phyloP scores from a whole-genome alignment of 2,888 invertebrate species.

The Microchrysa polita region DNA sequence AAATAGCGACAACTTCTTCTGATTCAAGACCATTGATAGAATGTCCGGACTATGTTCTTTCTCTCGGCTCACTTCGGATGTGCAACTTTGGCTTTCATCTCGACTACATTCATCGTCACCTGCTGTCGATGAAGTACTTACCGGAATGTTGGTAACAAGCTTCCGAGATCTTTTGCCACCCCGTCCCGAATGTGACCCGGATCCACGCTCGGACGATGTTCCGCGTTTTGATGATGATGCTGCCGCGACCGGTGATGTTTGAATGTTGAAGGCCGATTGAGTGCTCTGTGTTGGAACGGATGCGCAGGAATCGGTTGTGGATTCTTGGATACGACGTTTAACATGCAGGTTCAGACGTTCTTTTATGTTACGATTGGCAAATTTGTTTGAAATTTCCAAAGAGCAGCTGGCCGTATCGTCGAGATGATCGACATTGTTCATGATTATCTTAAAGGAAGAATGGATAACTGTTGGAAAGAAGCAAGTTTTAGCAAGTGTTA shows the following conservation, averaged over 20 bases:
- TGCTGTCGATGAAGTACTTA: constrained; percentile 15
- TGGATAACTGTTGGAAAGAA: too few species aligned
- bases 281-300: neutral
- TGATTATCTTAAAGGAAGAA: neutral
- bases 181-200: constrained; percentile 38
- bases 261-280: neutral
- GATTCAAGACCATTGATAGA: constrained; percentile 58
- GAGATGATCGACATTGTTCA: constrained; percentile 24
- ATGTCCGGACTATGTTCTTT: constrained; percentile 60
- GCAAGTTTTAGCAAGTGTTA: too few species aligned
- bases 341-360: constrained; percentile 61
- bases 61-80: constrained; percentile 53
- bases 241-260: neutral
- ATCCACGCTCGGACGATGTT: constrained; percentile 2
- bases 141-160: constrained; percentile 33
- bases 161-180: constrained; percentile 48
- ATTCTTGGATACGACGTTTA: constrained; percentile 60
- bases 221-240: neutral
- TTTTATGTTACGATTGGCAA: constrained; percentile 56
- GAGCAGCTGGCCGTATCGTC: constrained; percentile 26
- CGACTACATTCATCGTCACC: constrained; percentile 55
- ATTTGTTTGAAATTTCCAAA: constrained; percentile 49
- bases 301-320: constrained; percentile 43
- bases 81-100: constrained; percentile 52
- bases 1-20: constrained; percentile 59